Percentiles rank a stretch among this genome's conserved stretches.
These are phyloP conservation scores for Machimus atricapillus DNA, from an alignment of 2,888 invertebrate species.

Conservation along the genomic window DNA sequence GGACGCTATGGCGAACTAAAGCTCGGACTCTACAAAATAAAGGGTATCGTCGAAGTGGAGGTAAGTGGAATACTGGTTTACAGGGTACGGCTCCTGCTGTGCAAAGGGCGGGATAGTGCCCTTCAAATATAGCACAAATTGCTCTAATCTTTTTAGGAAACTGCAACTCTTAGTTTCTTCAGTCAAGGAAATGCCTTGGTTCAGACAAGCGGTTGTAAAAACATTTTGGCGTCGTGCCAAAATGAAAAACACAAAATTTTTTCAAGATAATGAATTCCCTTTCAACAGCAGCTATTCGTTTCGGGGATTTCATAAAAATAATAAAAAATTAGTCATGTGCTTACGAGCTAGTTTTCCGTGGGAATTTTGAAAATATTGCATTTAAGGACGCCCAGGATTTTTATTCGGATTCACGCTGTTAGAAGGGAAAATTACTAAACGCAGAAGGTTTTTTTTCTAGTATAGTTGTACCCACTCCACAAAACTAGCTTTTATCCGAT, in stretches of 20 bases:
- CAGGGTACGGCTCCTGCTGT: neutral
- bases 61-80: conserved; percentile 54
- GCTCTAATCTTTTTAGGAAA: neutral
- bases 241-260: neutral
- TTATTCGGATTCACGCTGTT: neutral
- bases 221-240: neutral
- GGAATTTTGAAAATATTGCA: neutral
- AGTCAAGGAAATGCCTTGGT: neutral
- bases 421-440: neutral
- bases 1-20: conserved; percentile 82
- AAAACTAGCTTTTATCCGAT: neutral
- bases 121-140: neutral
- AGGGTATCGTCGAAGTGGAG: conserved; percentile 91
- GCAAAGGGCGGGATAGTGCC: neutral
- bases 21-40: conserved; percentile 86
- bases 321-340: neutral
- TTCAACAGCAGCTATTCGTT: neutral
- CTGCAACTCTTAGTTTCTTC: neutral
- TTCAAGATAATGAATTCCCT: neutral
- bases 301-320: neutral
- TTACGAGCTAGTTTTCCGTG: neutral
- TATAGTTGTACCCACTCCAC: neutral
- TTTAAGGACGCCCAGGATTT: neutral
- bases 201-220: neutral
- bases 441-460: neutral